Base-by-base conservation (phyloP, 1,140 invertebrate species). In the Holcopasites calliopsidis region DNA sequence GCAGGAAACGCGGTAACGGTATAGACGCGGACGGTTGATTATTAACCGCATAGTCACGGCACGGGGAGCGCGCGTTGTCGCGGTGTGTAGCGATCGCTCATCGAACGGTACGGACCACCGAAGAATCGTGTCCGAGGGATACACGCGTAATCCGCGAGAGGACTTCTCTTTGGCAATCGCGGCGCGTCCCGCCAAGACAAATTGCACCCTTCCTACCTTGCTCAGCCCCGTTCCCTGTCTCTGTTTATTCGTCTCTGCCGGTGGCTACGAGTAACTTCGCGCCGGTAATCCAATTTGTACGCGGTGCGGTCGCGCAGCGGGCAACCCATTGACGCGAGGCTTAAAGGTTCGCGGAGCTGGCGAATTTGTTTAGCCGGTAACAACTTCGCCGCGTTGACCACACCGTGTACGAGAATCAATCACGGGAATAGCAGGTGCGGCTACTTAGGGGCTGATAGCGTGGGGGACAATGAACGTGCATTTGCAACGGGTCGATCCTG, bases 211-310 rank as follows among this genome's bases (percentile, higher is more conserved):
- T 8, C 6, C 1, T 5, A n/a, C 47, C 3, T 49, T 0, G 2
- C n/a, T 23, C 50, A n/a, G 13, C 55, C 18, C 38, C 76, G 55
- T 68, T 62, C 78, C 57, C 62, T 44, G 75, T 66, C 33, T 38
- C 28, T 31, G 8, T 28, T 8, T n/a, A 23, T 13, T 62, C 31
- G 18, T 62, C 60, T n/a, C 40, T 7, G 18, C 26, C 44, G 26
- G 40, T 65, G 50, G 44, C 57, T 40, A 52, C 55, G 77, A 55
- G 31, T 77, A 42, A 61, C 78, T 52, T 62, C 44, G 31, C 40
- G 40, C 40, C 50, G 68, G 49, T 81, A 82, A 82, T 82, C 80
- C 80, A 82, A 82, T 82, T 82, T 82, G 80, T 82, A 77, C 42
- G 66, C 80, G 62, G 26, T 64, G 75, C 79, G 52, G 64, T 77